Evolutionary conservation across 1,140 invertebrate species (phyloP).

Genomic region (Tetraneura akinire): DNA sequence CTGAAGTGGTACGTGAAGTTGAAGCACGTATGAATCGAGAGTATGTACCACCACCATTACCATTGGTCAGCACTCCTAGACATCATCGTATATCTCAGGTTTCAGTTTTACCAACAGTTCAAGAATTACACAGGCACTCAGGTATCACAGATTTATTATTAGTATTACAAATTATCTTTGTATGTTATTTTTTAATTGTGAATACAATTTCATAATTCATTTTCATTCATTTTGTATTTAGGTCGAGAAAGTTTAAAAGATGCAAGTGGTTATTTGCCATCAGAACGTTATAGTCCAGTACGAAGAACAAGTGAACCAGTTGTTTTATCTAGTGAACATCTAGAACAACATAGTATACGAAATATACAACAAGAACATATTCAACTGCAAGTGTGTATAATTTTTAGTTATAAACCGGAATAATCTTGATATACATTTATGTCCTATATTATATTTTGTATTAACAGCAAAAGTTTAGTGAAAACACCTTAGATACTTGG

Average conservation of each 20-base stretch:
- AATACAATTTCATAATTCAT: not conserved
- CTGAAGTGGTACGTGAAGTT: slow-evolving; percentile 82
- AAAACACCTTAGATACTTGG: slow-evolving; percentile 31
- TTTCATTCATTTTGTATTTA: slow-evolving; percentile 9
- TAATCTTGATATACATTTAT: not conserved
- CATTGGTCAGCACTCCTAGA: slow-evolving; percentile 59
- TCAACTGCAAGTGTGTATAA: slow-evolving; percentile 51
- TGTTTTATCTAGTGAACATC: slow-evolving; percentile 52
- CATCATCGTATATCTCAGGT: slow-evolving; percentile 55
- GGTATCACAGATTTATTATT: slow-evolving; percentile 28
- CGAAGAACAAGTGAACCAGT: slow-evolving; percentile 79
- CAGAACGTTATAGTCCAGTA: slow-evolving; percentile 86
- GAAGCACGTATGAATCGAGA: slow-evolving; percentile 85
- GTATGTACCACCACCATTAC: slow-evolving; percentile 71
- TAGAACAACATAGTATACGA: slow-evolving; percentile 47
- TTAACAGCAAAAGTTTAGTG: slow-evolving; percentile 51
- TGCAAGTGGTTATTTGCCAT: slow-evolving; percentile 61
- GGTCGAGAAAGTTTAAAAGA: slow-evolving; percentile 64
- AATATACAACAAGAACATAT: slow-evolving; percentile 71
- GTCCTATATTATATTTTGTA: not conserved
- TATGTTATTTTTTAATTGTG: not conserved
- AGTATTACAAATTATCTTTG: not conserved
- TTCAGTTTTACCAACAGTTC: slow-evolving; percentile 62
- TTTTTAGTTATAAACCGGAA: not conserved
- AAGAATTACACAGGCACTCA: slow-evolving; percentile 58